These are phyloP conservation scores for Melopsittacus undulatus DNA, from an alignment of 2,797 vertebrate genomes.

Conservation along the genomic window DNA sequence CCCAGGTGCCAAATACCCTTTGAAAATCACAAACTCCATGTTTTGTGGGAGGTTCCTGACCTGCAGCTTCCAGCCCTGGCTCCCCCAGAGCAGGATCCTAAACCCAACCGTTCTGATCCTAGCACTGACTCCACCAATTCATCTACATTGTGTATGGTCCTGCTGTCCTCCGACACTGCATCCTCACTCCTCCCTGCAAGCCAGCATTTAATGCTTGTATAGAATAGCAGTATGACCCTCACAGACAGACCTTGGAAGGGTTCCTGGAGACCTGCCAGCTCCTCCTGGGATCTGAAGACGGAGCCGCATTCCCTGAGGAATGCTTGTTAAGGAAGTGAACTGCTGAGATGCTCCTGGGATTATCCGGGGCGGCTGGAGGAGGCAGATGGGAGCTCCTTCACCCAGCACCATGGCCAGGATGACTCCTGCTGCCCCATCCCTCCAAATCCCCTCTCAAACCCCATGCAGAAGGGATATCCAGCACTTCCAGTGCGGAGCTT, in stretches of 20 bases:
- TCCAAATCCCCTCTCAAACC: not conserved
- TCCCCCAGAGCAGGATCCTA: not conserved
- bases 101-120: not conserved
- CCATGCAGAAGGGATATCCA: not conserved
- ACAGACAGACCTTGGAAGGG: not conserved
- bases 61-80: not conserved
- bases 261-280: not conserved
- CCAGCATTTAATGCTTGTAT: not conserved
- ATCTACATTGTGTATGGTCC: rapidly evolving
- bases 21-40: not conserved
- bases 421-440: not conserved
- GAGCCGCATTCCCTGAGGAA: not conserved
- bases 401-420: not conserved
- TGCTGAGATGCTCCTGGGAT: not conserved
- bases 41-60: not conserved
- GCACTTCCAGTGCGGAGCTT: not conserved
- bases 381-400: not conserved
- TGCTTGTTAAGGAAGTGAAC: not conserved
- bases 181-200: not conserved
- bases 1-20: not conserved
- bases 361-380: not conserved
- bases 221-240: not conserved
- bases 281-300: not conserved
- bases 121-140: not conserved
- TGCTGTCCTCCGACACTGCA: not conserved